These are phyloP conservation scores for Aptenodytes patagonicus DNA, from an alignment of 2,113 vertebrate species.

Conservation along the genomic window DNA sequence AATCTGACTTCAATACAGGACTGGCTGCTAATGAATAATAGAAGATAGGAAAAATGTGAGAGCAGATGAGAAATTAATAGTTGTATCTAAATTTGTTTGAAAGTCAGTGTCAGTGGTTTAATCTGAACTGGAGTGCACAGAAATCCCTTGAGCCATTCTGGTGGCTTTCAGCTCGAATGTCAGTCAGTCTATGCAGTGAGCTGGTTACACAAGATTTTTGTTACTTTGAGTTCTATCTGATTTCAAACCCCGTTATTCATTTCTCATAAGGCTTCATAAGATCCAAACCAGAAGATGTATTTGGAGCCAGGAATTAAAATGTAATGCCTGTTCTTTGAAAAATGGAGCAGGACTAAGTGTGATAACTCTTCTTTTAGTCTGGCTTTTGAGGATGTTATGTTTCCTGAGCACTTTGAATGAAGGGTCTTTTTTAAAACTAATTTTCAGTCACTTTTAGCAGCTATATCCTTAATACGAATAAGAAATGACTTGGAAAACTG, in stretches of 20 bases:
- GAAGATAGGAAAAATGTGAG: neutral
- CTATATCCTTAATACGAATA: neutral
- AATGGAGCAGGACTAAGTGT: neutral
- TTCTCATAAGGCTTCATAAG: neutral
- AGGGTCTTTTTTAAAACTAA: neutral
- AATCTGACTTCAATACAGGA: neutral
- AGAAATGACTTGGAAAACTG: neutral
- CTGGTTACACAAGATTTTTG: neutral
- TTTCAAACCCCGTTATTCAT: neutral
- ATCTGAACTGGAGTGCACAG: neutral
- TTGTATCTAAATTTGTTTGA: neutral
- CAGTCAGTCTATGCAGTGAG: neutral
- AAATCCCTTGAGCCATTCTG: neutral
- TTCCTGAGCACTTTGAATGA: neutral
- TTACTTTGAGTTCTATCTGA: neutral
- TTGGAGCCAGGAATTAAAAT: neutral
- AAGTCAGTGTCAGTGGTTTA: neutral
- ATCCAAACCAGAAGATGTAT: neutral
- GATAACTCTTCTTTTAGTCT: neutral
- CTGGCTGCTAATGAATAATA: neutral
- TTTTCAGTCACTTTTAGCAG: neutral
- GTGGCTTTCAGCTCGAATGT: neutral
- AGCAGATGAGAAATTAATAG: neutral
- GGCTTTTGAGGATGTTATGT: neutral
- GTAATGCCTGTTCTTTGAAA: neutral